phyloP scores from a whole-genome alignment of 2,113 vertebrate genomes.

The Grus americana region DNA sequence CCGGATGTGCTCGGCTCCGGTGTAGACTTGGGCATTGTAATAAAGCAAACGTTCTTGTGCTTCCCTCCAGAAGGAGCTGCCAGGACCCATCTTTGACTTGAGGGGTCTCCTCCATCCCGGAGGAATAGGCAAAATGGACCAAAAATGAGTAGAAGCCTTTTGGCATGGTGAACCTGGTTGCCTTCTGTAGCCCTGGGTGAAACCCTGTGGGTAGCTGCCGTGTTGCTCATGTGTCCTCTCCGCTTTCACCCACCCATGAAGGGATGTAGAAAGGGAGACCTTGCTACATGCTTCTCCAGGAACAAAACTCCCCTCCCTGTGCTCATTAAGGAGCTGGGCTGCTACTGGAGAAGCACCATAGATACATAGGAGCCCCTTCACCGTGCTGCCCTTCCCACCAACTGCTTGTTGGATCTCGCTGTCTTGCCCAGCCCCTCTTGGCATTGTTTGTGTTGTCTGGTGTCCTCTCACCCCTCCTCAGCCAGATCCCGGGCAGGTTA shows the following conservation, averaged over 20 bases:
- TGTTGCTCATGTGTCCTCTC: not conserved
- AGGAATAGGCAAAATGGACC: not conserved
- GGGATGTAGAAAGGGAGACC: not conserved
- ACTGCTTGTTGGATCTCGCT: not conserved
- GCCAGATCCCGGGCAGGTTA: not conserved
- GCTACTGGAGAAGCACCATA: not conserved
- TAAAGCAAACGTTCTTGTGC: not conserved
- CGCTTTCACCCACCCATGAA: not conserved
- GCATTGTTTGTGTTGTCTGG: not conserved
- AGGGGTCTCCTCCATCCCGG: not conserved
- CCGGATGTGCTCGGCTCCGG: rapidly evolving
- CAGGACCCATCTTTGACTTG: not conserved
- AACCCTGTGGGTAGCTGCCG: not conserved
- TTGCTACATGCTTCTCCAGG: not conserved
- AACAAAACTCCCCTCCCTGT: not conserved
- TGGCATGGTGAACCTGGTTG: not conserved
- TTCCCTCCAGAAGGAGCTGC: not conserved
- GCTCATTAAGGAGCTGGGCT: not conserved
- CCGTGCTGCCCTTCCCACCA: not conserved
- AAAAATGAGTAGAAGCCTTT: not conserved
- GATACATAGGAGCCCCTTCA: not conserved
- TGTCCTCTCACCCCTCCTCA: not conserved
- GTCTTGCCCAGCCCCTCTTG: not conserved
- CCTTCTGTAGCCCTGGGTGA: not conserved
- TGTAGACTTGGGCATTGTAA: not conserved